Base-by-base conservation (phyloP, 2,888 invertebrate species). In the Diplolepis rosae region DNA sequence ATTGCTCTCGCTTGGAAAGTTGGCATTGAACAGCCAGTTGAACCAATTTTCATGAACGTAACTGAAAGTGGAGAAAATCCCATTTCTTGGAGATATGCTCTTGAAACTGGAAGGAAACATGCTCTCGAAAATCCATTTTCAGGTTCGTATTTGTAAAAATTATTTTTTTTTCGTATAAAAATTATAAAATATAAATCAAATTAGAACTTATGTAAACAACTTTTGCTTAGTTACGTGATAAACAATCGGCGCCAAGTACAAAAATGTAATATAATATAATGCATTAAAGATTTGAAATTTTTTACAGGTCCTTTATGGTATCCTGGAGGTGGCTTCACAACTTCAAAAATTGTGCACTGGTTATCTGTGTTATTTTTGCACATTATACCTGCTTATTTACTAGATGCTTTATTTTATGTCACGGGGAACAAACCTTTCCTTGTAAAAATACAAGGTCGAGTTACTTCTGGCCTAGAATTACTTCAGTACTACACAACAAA, bases 51-150 rank as follows among this genome's bases (percentile, higher is more conserved):
- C n/a, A 93, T 93, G 88, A 97, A 98, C 86, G 91, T 95, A 70
- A 95, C 95, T 5, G 92, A 94, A 22, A 94, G 96, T 0, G 92
- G 91, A 6, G 91, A 94, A 51, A 95, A 96, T 79, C 93, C 95
- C 0, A 88, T 97, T 52, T 94, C 94, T 0, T 99, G 98, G 98
- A 95, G 94, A 0, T 91, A 93, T 69, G 93, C 96, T 50, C 90
- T 97, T 73, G 92, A 93, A 69, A 91, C 92, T 71, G 94, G 94
- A 83, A 90, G 90, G 76, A 89, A 90, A 45, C 88, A 88, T 80
- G 87, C 80, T 0, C 91, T 92, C 73, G 92, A 93, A 80, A 93
- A 92, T 83, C 92, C 93, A 0, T 90, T 92, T 77, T 90, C 88
- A 75, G 87, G 88, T 88, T 73, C 39, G 27, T 22, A 13, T 35